A percentile compares a stretch with the other conserved stretches of the same genome.
Evolutionary conservation across 2,797 vertebrate genomes (phyloP).

Genomic region (Vultur gryphus): DNA sequence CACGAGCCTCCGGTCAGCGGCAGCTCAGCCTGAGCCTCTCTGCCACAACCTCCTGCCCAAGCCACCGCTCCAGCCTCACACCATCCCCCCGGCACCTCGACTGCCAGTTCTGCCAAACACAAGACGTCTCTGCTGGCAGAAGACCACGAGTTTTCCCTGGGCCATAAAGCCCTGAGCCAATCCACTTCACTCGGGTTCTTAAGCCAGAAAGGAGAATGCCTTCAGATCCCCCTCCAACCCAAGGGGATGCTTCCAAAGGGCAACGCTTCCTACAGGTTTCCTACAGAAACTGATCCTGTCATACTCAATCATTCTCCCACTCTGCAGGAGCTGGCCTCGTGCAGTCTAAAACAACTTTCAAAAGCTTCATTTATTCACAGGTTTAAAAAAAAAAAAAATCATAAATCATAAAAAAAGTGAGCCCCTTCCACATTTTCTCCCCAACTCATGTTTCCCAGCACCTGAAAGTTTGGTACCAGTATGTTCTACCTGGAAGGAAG

Average conservation of each 20-base stretch:
- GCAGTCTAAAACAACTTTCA: background rate
- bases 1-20: accelerated
- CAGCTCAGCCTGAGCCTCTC: background rate
- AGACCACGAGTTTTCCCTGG: background rate
- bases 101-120: background rate
- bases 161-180: background rate
- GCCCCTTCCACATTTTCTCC: background rate
- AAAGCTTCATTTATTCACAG: background rate
- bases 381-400: background rate
- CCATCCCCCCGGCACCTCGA: background rate
- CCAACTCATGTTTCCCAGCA: background rate
- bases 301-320: background rate
- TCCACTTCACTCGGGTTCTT: background rate
- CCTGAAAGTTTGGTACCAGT: accelerated
- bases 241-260: background rate
- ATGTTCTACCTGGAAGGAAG: background rate
- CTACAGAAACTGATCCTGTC: background rate
- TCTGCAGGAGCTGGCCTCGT: background rate
- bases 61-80: accelerated
- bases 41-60: accelerated
- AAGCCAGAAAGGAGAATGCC: too few species aligned
- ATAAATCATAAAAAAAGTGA: background rate
- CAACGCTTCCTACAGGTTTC: background rate
- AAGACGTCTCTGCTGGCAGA: background rate
- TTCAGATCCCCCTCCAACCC: background rate